Evolutionary conservation across 2,113 vertebrate genomes (phyloP), one percentile per base, ranked within the genome.

Genomic region (Felis catus): DNA sequence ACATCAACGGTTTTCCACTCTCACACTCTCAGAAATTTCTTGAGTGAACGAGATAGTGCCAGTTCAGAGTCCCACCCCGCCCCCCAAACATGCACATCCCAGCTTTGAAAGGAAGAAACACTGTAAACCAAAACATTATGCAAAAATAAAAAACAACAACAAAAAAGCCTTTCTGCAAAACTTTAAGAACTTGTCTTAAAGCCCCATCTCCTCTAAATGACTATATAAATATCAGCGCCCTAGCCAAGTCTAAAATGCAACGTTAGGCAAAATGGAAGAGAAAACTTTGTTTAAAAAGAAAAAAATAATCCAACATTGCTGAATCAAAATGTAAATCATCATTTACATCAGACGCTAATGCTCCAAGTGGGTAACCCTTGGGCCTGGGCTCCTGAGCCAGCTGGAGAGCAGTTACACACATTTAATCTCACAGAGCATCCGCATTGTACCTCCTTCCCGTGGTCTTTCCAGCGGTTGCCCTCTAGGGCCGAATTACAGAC

Each of bases 211-310:
- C 25, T 91, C 48, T 36, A 95, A 86, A 70, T 66, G 31, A 95
- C 84, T 4, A 91, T 45, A 88, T 41, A 94, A 87, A 79, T 33
- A 95, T 23, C 53, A 92, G 53, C 61, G 13, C 61, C 51, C 31
- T 61, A 45, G 15, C 13, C 53, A 92, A 39, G 48, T 14, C 73
- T 66, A 7, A 86, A 79, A 92, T 48, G 27, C 1, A 96, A 80
- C 15, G 76, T 27, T n/a, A 76, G 19, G 65, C 27, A 93, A 80
- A 95, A 96, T 53, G 18, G 15, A 66, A 93, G 48, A 86, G 61
- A 95, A 94, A 63, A 33, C 79, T 63, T 68, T 81, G 25, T 89
- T 95, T 55, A 81, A 95, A 95, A 91, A 76, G 39, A 74, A n/a
- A 36, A 81, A 63, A 29, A 76, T 53, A 81, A 13, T 11, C 14